phyloP scores from a whole-genome alignment of 2,113 vertebrate species.

The Silurus meridionalis region DNA sequence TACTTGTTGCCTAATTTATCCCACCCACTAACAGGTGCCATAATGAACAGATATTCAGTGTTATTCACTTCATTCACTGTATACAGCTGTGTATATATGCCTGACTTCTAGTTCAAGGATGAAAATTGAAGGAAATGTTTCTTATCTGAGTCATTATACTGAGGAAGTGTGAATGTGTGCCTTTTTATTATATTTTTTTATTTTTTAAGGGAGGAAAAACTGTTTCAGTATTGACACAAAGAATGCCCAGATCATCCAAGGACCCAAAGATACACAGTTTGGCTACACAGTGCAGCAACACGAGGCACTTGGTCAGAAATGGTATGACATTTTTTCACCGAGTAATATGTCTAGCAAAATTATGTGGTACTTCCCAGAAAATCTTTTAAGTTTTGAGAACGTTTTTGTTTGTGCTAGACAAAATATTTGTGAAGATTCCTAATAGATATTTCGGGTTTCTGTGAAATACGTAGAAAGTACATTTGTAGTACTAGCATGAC shows the following conservation, averaged over 20 bases:
- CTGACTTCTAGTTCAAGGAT: neutral
- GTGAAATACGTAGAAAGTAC: neutral
- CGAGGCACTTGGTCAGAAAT: constrained; percentile 81
- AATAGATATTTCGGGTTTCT: neutral
- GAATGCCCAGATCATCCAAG: constrained; percentile 78
- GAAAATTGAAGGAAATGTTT: neutral
- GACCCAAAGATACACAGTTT: constrained; percentile 82
- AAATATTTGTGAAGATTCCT: neutral
- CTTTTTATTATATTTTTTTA: constrained; percentile 5
- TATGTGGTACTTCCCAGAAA: neutral
- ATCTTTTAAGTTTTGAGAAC: neutral
- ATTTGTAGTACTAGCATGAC: neutral
- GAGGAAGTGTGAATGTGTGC: neutral
- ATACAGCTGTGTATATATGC: too few relatives aligned
- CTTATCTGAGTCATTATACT: neutral
- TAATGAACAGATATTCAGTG: too few relatives aligned
- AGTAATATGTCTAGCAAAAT: neutral
- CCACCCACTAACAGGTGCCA: too few relatives aligned
- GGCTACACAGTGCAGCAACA: constrained; percentile 95
- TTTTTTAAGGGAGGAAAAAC: constrained; percentile 70
- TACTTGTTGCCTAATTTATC: too few relatives aligned
- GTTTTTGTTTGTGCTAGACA: neutral
- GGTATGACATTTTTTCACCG: constrained; percentile 69
- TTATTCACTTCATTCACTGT: too few relatives aligned
- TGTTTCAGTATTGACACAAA: constrained; percentile 87